phyloP scores from a whole-genome alignment of 2,888 invertebrate species.

The Chrysomela aeneicollis region DNA sequence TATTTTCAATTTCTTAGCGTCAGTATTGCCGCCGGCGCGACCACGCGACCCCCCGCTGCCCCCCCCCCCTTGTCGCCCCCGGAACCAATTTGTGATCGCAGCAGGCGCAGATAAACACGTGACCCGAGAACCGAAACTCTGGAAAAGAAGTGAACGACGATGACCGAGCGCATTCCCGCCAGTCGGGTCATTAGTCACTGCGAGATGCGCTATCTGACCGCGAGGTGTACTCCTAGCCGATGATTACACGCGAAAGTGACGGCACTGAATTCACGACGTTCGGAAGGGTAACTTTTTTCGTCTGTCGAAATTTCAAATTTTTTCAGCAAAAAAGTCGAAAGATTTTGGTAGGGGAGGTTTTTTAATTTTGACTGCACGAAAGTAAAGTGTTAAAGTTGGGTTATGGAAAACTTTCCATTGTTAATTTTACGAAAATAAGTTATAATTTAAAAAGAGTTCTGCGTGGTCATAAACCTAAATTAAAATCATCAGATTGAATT shows the following conservation, averaged over 20 bases:
- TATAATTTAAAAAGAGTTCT: no score
- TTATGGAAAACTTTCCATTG: no score
- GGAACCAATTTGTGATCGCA: conserved; percentile 71
- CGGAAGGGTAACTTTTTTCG: not conserved
- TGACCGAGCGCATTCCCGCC: conserved; percentile 68
- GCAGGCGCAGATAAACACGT: conserved; percentile 69
- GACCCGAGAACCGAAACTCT: conserved; percentile 47
- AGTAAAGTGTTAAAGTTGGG: no score
- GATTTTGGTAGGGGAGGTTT: no score
- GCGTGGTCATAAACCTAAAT: no score
- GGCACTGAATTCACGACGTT: not conserved
- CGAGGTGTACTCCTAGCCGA: conserved; percentile 60
- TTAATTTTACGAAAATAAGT: no score
- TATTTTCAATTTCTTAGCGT: no score
- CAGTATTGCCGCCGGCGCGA: no score
- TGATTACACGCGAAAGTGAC: conserved; percentile 52
- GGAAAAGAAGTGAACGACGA: conserved; percentile 62
- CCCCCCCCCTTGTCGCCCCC: conserved; percentile 52
- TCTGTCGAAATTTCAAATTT: no score
- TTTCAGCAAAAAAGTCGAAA: no score
- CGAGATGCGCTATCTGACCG: conserved; percentile 59
- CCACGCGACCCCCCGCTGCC: not conserved
- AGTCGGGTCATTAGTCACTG: conserved; percentile 60
- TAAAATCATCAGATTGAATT: no score
- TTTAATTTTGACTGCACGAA: no score